A percentile compares a stretch with the other conserved stretches of the same genome.
Conservation (phyloP, 2,888 invertebrate species). For the Callyntrura guangdongensis region DNA sequence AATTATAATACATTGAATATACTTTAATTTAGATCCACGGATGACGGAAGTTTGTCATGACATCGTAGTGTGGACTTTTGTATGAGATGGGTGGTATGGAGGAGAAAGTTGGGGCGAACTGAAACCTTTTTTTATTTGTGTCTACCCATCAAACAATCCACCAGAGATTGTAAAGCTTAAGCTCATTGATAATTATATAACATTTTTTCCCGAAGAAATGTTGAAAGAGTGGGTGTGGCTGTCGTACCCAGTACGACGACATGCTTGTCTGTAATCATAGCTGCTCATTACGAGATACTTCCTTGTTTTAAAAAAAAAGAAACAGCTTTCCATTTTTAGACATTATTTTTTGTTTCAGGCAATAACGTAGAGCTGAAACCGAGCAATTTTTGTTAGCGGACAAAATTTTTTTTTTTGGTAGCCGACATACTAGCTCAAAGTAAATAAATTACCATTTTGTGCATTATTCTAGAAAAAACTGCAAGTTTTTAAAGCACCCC, state of each 20-base stretch:
- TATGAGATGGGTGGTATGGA: not conserved
- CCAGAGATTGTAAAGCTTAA: not conserved
- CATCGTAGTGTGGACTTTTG: not conserved
- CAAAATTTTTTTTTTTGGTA: not conserved
- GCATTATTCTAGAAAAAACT: not conserved
- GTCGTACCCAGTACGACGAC: not conserved
- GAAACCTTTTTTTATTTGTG: not conserved
- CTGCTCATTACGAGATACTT: not conserved
- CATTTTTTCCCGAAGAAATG: conserved; percentile 3
- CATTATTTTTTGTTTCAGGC: not conserved
- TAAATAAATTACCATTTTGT: not conserved
- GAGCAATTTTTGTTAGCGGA: not conserved
- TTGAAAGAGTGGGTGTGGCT: conserved; percentile 37
- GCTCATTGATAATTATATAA: conserved; percentile 23
- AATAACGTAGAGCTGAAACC: no score
- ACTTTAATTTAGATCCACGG: conserved; percentile 16
- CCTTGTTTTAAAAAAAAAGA: not conserved
- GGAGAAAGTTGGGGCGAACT: not conserved
- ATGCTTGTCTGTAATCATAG: conserved; percentile 33
- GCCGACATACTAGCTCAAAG: not conserved
- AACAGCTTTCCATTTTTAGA: not conserved
- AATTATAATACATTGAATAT: conserved; percentile 5
- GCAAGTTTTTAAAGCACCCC: not conserved
- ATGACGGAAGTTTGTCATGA: conserved; percentile 34
- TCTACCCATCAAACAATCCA: not conserved